phyloP scores from a whole-genome alignment of 2,797 vertebrate species.

The Rhinatrema bivittatum region DNA sequence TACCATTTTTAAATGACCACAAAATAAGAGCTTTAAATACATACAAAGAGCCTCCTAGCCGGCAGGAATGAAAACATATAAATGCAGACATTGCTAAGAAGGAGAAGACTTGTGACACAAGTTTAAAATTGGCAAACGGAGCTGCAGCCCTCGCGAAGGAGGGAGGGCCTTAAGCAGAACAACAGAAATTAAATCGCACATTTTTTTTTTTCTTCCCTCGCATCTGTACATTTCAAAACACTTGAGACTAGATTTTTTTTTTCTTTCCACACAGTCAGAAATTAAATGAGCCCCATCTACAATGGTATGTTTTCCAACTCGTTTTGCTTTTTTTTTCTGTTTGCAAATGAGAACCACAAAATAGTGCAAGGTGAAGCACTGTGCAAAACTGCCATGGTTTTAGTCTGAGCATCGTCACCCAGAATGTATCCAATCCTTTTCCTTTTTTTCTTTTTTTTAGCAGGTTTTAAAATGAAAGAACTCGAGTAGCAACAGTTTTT shows the following conservation, averaged over 20 bases:
- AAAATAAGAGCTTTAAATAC: conserved; percentile 57
- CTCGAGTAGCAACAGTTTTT: no score
- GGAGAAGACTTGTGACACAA: conserved; percentile 6
- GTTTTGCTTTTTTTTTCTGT: no score
- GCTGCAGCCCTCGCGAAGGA: conserved; percentile 22
- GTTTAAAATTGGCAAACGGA: conserved; percentile 32
- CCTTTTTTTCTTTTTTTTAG: conserved; percentile 44
- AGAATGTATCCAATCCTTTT: conserved; percentile 67
- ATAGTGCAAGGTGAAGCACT: conserved; percentile 92
- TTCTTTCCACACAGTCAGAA: conserved; percentile 39
- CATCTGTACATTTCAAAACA: conserved; percentile 40
- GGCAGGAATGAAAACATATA: conserved; percentile 43
- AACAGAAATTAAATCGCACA: conserved; percentile 44
- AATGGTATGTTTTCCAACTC: conserved; percentile 25
- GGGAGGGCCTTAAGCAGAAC: conserved; percentile 39
- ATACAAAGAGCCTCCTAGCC: conserved; percentile 52
- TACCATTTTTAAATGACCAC: conserved; percentile 63
- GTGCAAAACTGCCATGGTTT: conserved; percentile 90
- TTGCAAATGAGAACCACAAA: conserved; percentile 71
- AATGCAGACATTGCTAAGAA: conserved; percentile 28
- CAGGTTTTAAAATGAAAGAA: conserved; percentile 54
- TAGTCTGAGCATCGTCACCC: conserved; percentile 90
- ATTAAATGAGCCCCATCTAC: conserved; percentile 34
- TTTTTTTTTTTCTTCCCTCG: conserved; percentile 38
- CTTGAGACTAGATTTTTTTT: conserved; percentile 43